Percentiles rank a stretch among this genome's conserved stretches.
phyloP scores from a whole-genome alignment of 2,888 invertebrate genomes.

The Prenolepis imparis region DNA sequence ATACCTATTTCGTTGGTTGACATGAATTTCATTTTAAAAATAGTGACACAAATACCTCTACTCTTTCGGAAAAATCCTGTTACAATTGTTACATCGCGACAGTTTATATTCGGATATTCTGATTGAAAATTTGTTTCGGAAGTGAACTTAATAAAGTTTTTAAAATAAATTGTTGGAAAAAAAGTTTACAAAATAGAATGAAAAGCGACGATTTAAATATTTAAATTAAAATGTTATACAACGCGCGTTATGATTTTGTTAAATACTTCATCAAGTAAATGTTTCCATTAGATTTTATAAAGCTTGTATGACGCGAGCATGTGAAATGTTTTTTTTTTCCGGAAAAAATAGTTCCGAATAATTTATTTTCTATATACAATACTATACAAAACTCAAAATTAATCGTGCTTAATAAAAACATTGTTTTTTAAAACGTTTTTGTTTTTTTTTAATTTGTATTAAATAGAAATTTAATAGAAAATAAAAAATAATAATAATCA shows the following conservation, averaged over 20 bases:
- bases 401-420: not conserved
- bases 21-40: not conserved
- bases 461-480: not conserved
- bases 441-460: not conserved
- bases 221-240: not conserved
- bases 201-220: not conserved
- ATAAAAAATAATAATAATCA: slow-evolving; percentile 19
- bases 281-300: slow-evolving; percentile 29
- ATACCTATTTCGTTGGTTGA: not conserved
- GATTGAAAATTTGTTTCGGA: slow-evolving; percentile 14
- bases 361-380: slow-evolving; percentile 5
- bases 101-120: slow-evolving; percentile 3
- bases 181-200: not conserved
- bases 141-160: not conserved
- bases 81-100: slow-evolving; percentile 2
- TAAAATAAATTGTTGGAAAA: slow-evolving; percentile 11
- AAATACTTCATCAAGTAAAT: slow-evolving; percentile 30
- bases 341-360: not conserved
- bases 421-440: not conserved
- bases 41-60: not conserved
- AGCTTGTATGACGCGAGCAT: not conserved
- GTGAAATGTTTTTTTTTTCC: not conserved
- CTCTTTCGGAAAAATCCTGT: not conserved
- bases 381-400: not conserved
- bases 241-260: not conserved